phyloP scores from a whole-genome alignment of 2,888 invertebrate species.

The Synergus japonicus region DNA sequence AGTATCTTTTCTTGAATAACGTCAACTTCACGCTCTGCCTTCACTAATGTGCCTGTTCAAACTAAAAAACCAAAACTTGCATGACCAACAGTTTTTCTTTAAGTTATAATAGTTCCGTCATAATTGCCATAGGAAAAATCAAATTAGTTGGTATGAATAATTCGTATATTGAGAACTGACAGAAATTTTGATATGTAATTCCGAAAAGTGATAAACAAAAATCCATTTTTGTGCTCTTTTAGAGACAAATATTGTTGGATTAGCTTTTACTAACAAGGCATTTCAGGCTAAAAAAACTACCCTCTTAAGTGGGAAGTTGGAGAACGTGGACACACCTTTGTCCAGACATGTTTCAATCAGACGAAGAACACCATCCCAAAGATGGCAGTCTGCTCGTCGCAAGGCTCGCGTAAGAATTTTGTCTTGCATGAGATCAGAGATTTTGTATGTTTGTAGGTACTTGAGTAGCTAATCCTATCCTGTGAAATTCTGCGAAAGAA shows the following conservation, averaged over 20 bases:
- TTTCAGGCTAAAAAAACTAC: constrained; percentile 71
- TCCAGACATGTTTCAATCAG: constrained; percentile 74
- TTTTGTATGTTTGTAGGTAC: background rate
- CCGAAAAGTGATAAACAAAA: background rate
- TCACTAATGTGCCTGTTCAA: background rate
- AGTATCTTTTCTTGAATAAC: background rate
- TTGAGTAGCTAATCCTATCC: too few relatives aligned
- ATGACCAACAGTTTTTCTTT: background rate
- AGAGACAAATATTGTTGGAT: background rate
- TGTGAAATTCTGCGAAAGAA: background rate
- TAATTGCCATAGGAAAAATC: background rate
- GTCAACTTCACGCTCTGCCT: background rate
- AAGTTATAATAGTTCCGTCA: background rate
- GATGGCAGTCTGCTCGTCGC: constrained; percentile 75
- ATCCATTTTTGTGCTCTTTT: background rate
- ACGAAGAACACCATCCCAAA: constrained; percentile 74
- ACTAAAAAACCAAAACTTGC: background rate
- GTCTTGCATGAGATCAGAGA: constrained; percentile 26
- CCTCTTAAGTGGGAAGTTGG: constrained; percentile 72
- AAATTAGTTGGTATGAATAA: background rate
- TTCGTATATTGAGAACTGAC: background rate
- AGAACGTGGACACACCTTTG: constrained; percentile 72
- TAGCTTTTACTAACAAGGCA: constrained; percentile 66
- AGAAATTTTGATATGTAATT: background rate
- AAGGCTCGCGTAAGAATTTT: constrained; percentile 75